Evolutionary conservation across 2,888 invertebrate species (phyloP).

Genomic region (Heliconius aoede): DNA sequence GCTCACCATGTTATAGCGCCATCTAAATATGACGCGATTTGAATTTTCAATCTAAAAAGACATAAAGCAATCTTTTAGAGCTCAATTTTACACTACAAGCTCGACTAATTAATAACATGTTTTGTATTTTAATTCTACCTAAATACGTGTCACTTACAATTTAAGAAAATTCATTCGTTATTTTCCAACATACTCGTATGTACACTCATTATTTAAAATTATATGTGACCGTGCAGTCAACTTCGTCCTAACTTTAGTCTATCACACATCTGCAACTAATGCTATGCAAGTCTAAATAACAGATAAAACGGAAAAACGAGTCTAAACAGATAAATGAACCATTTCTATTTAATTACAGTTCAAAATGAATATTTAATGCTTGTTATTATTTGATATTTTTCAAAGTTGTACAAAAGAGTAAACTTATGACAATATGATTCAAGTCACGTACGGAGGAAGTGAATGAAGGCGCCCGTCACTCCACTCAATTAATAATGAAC

Average conservation of each 20-base stretch:
- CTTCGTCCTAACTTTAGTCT: too few species aligned
- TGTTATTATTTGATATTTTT: neutral
- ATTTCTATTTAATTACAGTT: neutral
- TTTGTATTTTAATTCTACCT: neutral
- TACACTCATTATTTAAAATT: too few species aligned
- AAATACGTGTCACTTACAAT: neutral
- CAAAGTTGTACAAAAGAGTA: slow-evolving; percentile 3
- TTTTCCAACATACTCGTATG: neutral
- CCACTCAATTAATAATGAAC: slow-evolving; percentile 25
- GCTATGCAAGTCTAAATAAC: too few species aligned
- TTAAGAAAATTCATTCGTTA: neutral
- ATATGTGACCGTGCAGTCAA: too few species aligned
- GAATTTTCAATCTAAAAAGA: slow-evolving; percentile 9
- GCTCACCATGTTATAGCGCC: neutral
- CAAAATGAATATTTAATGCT: neutral
- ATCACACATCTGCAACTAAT: too few species aligned
- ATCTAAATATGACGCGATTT: neutral
- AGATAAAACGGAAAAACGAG: neutral
- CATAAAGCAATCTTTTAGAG: slow-evolving; percentile 2
- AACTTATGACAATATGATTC: slow-evolving; percentile 8
- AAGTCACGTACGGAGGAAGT: slow-evolving; percentile 35
- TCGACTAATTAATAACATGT: too few species aligned
- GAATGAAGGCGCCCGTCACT: slow-evolving; percentile 19
- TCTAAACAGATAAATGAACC: neutral
- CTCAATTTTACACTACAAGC: neutral